Conservation (phyloP, 2,797 vertebrate genomes). For the Pachyuromys duprasi region DNA sequence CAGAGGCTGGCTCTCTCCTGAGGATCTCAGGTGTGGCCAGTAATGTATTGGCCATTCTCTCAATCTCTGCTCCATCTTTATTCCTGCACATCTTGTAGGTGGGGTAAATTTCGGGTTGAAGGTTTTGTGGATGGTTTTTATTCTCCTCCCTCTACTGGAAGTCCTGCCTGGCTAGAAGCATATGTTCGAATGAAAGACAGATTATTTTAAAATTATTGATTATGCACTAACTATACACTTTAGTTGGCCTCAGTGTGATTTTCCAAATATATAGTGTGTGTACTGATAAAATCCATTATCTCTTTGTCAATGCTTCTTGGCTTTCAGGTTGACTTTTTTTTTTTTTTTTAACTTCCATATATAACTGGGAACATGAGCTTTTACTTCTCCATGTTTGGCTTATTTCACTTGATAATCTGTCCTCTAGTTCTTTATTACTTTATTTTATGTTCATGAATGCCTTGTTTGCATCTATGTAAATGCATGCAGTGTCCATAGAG, state of each 20-base stretch:
- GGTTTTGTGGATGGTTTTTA: too few relatives aligned
- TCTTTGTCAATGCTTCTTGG: not conserved
- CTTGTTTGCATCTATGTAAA: not conserved
- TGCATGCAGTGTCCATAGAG: not conserved
- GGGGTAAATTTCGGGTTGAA: too few relatives aligned
- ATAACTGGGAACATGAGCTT: not conserved
- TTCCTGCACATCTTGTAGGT: too few relatives aligned
- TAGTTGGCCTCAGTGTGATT: not conserved
- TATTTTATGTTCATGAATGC: not conserved
- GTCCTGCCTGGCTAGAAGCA: too few relatives aligned
- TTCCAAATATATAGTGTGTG: not conserved
- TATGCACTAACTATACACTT: not conserved
- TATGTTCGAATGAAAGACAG: not conserved
- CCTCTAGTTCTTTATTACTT: not conserved
- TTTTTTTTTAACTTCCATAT: not conserved
- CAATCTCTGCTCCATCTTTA: too few relatives aligned
- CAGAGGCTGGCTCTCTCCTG: too few relatives aligned
- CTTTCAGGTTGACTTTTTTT: not conserved
- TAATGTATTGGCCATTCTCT: too few relatives aligned
- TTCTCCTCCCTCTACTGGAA: too few relatives aligned
- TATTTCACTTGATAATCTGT: not conserved
- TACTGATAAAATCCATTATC: not conserved
- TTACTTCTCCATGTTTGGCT: not conserved
- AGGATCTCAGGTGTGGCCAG: too few relatives aligned
- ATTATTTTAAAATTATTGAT: not conserved